Base-by-base conservation (phyloP, 2,113 vertebrate genomes). In the Bagarius yarrelli region DNA sequence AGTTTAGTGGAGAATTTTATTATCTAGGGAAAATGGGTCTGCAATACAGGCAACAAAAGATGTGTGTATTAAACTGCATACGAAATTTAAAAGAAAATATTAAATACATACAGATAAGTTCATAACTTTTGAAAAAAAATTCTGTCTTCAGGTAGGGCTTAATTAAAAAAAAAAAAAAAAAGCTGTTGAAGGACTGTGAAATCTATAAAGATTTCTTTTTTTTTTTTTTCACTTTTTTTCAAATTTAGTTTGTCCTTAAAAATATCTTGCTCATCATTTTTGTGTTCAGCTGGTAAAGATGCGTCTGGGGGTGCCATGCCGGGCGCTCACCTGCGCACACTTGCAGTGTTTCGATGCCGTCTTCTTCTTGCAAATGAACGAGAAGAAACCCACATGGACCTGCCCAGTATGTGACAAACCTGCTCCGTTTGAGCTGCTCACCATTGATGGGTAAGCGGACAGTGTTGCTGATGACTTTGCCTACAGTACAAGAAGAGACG, bases 321-420 rank as follows among this genome's bases (percentile, higher is more conserved):
- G 98, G 53, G 96, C 97, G 0, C 92, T 98, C 89, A 97, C 96
- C 69, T 99, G 97, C 0, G 96, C 96, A 0, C 98, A 99, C 81
- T 93, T 99, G 81, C 98, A 99, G 92, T 99, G 98, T 93, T 99
- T 99, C 87, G 98, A 99, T 13, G 98, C 97, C 0, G 97, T 98
- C 85, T 98, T 99, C 92, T 99, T 98, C 90, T 94, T 99, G 87
- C 97, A 99, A 92, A 99, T 99, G 98, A 99, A 99, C 0, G 98
- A 99, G 89, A 99, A 99, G 89, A 99, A 99, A 82, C 97, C 98
- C 83, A 99, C 98, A 0, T 99, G 98, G 98, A 96, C 95, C 89
- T 99, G 98, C 76, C 98, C 98, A 0, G 98, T 99, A 78, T 99
- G 98, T 15, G 98, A 99, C 89, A 99, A 98, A 86, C 96, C 97